These are phyloP conservation scores for Dermolepida albohirtum DNA, from an alignment of 2,888 invertebrate species.

Conservation along the genomic window DNA sequence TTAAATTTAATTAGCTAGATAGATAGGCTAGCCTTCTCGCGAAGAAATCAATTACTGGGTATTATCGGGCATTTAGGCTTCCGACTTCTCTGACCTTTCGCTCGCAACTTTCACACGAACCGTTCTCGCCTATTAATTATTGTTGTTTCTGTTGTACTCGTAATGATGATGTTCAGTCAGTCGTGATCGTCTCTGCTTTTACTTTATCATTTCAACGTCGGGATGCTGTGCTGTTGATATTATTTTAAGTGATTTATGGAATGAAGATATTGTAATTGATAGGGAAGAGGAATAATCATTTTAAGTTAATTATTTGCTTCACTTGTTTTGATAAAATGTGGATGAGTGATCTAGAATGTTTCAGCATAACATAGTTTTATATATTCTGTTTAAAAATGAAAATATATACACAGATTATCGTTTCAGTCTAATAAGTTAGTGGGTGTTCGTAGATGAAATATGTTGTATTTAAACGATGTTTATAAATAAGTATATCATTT, in stretches of 20 bases:
- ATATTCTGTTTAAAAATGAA: no score
- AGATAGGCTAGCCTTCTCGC: conserved; percentile 2
- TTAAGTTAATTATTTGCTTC: not conserved
- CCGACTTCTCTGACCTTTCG: conserved; percentile 27
- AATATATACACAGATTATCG: no score
- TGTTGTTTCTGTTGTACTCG: conserved; percentile 9
- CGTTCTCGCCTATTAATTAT: conserved; percentile 17
- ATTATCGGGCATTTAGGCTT: conserved; percentile 28
- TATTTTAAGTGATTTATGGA: conserved; percentile 7
- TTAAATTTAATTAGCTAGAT: conserved; percentile 26
- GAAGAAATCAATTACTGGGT: conserved; percentile 31
- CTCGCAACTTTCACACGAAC: conserved; percentile 26
- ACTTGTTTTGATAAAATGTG: conserved; percentile 6
- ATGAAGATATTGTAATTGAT: conserved; percentile 1
- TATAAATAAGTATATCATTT: no score
- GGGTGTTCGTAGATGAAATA: no score
- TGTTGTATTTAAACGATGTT: no score
- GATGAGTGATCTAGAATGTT: no score
- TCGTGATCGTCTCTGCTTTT: not conserved
- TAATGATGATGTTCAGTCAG: conserved; percentile 5
- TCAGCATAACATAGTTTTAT: no score
- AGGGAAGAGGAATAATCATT: conserved; percentile 1
- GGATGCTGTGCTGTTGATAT: not conserved
- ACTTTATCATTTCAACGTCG: conserved; percentile 7
- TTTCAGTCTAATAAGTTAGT: no score